These are phyloP conservation scores for Automeris io DNA, from an alignment of 2,888 invertebrate species.

Conservation along the genomic window DNA sequence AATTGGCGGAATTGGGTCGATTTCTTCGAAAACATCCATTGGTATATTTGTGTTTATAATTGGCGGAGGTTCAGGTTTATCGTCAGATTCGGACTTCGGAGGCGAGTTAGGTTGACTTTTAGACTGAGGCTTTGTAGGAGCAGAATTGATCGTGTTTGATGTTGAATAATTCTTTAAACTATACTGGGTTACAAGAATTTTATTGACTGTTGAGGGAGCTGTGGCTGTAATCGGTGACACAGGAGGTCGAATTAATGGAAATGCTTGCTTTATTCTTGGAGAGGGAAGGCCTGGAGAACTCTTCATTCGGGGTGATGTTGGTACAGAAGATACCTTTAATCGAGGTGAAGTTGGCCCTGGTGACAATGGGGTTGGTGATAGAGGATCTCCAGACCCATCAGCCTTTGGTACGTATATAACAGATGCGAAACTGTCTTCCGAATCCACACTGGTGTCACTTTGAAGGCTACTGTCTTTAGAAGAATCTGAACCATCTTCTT, in stretches of 20 bases:
- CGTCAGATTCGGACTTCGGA: slow-evolving; percentile 63
- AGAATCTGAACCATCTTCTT: slow-evolving; percentile 92
- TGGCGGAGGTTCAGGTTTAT: slow-evolving; percentile 42
- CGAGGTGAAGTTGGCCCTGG: slow-evolving; percentile 80
- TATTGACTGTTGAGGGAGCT: slow-evolving; percentile 69
- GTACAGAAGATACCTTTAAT: slow-evolving; percentile 82
- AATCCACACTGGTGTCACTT: slow-evolving; percentile 95
- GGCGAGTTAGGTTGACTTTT: slow-evolving; percentile 71
- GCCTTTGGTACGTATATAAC: slow-evolving; percentile 94
- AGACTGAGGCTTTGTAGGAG: slow-evolving; percentile 55
- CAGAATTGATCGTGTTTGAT: slow-evolving; percentile 34
- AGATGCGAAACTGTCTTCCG: slow-evolving; percentile 95
- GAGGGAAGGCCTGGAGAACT: slow-evolving; percentile 82
- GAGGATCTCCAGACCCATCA: slow-evolving; percentile 76
- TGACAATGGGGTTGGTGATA: slow-evolving; percentile 78
- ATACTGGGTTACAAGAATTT: slow-evolving; percentile 77
- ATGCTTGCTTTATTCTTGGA: slow-evolving; percentile 81
- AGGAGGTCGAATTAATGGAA: slow-evolving; percentile 78
- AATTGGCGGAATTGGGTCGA: slow-evolving; percentile 62
- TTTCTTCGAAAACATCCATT: slow-evolving; percentile 56
- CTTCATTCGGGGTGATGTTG: slow-evolving; percentile 86
- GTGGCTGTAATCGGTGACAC: slow-evolving; percentile 76
- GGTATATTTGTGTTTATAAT: slow-evolving; percentile 47
- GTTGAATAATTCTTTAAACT: slow-evolving; percentile 72
- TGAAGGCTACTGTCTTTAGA: slow-evolving; percentile 93